Evolutionary conservation across 2,797 vertebrate species (phyloP).

Genomic region (Lepilemur septentrionalis): DNA sequence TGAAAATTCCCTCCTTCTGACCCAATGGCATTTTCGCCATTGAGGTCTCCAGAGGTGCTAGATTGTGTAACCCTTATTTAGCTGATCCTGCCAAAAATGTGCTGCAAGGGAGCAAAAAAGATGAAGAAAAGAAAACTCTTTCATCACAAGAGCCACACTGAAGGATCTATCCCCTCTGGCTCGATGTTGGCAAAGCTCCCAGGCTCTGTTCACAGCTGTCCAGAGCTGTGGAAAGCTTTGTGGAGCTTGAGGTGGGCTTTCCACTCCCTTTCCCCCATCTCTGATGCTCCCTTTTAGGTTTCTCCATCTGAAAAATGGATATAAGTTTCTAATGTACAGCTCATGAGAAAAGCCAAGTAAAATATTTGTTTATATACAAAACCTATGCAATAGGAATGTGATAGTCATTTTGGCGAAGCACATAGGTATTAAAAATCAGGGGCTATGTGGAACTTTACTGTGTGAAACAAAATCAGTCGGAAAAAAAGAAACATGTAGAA

Average conservation of each 20-base stretch:
- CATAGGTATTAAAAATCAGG: neutral
- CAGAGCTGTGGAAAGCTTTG: conserved; percentile 44
- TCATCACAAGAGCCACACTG: conserved; percentile 58
- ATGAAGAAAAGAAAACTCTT: conserved; percentile 33
- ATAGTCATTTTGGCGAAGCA: neutral
- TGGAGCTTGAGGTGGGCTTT: neutral
- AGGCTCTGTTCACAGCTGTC: conserved; percentile 19
- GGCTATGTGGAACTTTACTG: neutral
- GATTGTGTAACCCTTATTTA: conserved; percentile 78
- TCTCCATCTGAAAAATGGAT: neutral
- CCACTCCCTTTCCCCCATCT: neutral
- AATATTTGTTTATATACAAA: neutral
- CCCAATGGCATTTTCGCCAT: conserved; percentile 74
- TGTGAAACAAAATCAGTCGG: neutral
- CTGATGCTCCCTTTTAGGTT: neutral
- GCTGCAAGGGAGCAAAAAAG: neutral
- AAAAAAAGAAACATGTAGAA: neutral
- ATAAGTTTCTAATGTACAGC: neutral
- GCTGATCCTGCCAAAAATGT: conserved; percentile 83
- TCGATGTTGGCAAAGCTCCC: conserved; percentile 72
- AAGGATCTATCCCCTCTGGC: conserved; percentile 74
- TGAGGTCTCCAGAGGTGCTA: conserved; percentile 66
- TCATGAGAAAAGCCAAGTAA: neutral
- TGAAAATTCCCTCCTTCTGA: conserved; percentile 57
- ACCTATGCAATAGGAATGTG: neutral